Percentiles rank a stretch among this genome's conserved stretches.
These are phyloP conservation scores for Apamea epomidion DNA, from an alignment of 2,888 invertebrate genomes.

Conservation along the genomic window DNA sequence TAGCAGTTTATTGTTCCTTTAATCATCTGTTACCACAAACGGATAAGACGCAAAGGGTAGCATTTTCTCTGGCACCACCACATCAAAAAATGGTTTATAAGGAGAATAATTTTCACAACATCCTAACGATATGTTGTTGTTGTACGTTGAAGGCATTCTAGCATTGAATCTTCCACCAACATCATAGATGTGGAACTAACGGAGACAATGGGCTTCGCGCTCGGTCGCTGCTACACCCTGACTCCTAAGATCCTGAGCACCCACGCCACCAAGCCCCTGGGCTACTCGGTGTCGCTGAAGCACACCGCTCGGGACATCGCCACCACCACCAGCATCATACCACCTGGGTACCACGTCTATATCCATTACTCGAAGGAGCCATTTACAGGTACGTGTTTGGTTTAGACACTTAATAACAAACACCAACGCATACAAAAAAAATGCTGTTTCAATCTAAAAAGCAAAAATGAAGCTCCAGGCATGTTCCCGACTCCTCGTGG, in stretches of 20 bases:
- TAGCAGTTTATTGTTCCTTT: background rate
- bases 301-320: constrained; percentile 84
- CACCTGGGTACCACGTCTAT: constrained; percentile 91
- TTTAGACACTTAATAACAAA: too few species aligned
- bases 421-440: too few species aligned
- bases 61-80: background rate
- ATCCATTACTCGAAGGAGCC: constrained; percentile 91
- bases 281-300: constrained; percentile 91
- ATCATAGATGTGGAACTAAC: constrained; percentile 87
- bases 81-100: background rate
- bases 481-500: too few species aligned
- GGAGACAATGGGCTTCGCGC: constrained; percentile 86
- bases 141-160: background rate
- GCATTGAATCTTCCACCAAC: background rate
- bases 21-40: background rate
- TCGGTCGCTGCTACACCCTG: constrained; percentile 92
- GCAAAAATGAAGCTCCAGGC: too few species aligned
- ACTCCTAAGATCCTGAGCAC: constrained; percentile 83
- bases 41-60: background rate
- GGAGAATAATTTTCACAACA: background rate
- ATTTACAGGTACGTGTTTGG: constrained; percentile 87
- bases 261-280: constrained; percentile 84
- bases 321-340: constrained; percentile 72
- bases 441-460: too few species aligned
- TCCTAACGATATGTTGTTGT: background rate